Evolutionary conservation across 2,888 invertebrate species (phyloP), one percentile per base, ranked within the genome.

Genomic region (Hydraecia micacea): DNA sequence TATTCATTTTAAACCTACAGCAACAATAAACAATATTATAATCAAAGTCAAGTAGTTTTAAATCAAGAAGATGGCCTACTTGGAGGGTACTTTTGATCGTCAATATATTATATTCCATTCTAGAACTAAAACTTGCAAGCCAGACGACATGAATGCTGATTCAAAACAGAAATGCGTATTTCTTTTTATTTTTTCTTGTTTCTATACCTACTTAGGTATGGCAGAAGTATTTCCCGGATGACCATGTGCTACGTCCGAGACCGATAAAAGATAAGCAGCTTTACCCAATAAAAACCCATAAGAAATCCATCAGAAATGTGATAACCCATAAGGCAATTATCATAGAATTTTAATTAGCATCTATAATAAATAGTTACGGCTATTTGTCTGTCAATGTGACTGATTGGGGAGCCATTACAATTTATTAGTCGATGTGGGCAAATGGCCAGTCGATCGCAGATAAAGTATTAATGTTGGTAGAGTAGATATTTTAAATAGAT

Each of bases 381-480:
- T 80, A 81, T 81, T 82, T 81, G 84, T 80, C 86, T 91, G 92
- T 91, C 92, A 90, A 91, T 91, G 89, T 94, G 93, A 94, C 86
- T 91, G 91, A 94, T 93, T 91, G 88, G 87, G 81, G 89, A 88
- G 86, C 87, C 85, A 83, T 87, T 76, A 89, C 86, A 92, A 94
- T 93, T 93, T 93, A 94, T 93, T 89, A 88, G 84, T 87, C 88
- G 92, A 90, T 91, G 86, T 83, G 80, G 85, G 86, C 91, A 92
- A 94, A 92, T 93, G 92, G 88, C 90, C 87, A 85, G 83, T 87
- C 89, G 93, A 93, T 93, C 86, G 84, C 66, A 88, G 93, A 93
- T 93, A 93, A 92, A 82, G 71, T 74, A 71, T 77, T 68, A 11
- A 73, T 52, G 73, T 66, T 55, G 67, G 7, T 69, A 74, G 84